Conservation (phyloP, 2,888 invertebrate genomes). For the Scotopteryx bipunctaria region DNA sequence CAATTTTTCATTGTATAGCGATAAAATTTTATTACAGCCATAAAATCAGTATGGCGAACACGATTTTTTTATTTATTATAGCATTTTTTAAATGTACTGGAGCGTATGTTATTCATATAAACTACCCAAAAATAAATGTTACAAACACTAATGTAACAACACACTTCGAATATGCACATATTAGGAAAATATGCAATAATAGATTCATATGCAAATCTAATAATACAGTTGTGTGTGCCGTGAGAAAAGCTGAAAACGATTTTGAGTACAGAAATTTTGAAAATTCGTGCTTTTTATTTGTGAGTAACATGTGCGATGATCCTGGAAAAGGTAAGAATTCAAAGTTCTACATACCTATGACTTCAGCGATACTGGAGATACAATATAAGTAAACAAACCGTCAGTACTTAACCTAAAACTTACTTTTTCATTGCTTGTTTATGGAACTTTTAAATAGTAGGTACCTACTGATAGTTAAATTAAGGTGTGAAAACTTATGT, state of each 20-base stretch:
- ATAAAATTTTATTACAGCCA: not conserved
- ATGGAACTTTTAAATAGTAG: no score
- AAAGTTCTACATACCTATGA: not conserved
- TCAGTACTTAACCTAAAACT: no score
- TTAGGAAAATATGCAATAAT: slow-evolving; percentile 43
- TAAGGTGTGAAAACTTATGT: no score
- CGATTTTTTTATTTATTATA: slow-evolving; percentile 5
- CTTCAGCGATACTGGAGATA: no score
- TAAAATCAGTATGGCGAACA: slow-evolving; percentile 10
- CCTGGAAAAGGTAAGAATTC: slow-evolving; percentile 52
- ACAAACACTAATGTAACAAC: slow-evolving; percentile 19
- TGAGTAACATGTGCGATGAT: slow-evolving; percentile 62
- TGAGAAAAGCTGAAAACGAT: slow-evolving; percentile 35
- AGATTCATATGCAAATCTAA: slow-evolving; percentile 47
- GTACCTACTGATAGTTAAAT: no score
- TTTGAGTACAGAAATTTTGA: slow-evolving; percentile 49
- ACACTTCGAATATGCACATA: slow-evolving; percentile 45
- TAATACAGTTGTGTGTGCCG: slow-evolving; percentile 46
- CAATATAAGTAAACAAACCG: no score
- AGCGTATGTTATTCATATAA: slow-evolving; percentile 12
- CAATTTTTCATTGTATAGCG: no score
- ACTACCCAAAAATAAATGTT: slow-evolving; percentile 30
- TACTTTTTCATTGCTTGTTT: no score
- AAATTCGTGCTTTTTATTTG: slow-evolving; percentile 59
- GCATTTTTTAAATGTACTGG: slow-evolving; percentile 3